Percentiles rank a stretch among this genome's conserved stretches.
phyloP scores from a whole-genome alignment of 2,888 invertebrate genomes.

The Blastobasis adustella region DNA sequence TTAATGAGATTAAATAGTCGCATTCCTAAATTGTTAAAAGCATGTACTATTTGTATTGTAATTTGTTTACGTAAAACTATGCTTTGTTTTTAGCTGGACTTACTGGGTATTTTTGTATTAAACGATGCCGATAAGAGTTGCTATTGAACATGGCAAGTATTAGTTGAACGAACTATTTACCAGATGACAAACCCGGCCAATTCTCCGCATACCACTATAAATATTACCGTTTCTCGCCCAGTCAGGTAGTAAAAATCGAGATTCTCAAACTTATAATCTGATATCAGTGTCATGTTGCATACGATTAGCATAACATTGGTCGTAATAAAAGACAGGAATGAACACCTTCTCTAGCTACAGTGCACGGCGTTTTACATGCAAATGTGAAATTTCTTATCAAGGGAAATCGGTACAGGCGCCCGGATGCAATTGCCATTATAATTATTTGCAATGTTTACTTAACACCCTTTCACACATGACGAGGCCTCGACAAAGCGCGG shows the following conservation, averaged over 20 bases:
- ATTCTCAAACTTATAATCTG: constrained; percentile 59
- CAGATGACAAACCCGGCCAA: background rate
- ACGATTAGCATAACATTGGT: constrained; percentile 62
- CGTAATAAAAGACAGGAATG: constrained; percentile 54
- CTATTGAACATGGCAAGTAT: too few relatives aligned
- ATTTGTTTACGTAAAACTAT: too few relatives aligned
- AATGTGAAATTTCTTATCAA: constrained; percentile 63
- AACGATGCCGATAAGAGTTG: too few relatives aligned
- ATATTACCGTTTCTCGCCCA: background rate
- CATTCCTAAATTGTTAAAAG: too few relatives aligned
- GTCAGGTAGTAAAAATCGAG: constrained; percentile 13
- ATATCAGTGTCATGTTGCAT: constrained; percentile 70
- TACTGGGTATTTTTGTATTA: too few relatives aligned
- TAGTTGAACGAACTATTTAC: too few relatives aligned
- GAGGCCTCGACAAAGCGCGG: constrained; percentile 55
- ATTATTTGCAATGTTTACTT: constrained; percentile 76
- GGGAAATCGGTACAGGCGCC: constrained; percentile 44
- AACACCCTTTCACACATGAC: constrained; percentile 75
- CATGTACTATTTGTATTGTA: too few relatives aligned
- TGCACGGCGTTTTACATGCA: constrained; percentile 58
- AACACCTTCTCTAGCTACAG: constrained; percentile 46
- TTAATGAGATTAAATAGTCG: too few relatives aligned
- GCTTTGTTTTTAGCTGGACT: too few relatives aligned
- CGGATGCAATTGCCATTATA: constrained; percentile 69
- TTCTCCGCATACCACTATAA: background rate